Conservation (phyloP, 2,888 invertebrate species). For the Scrobipalpa costella region DNA sequence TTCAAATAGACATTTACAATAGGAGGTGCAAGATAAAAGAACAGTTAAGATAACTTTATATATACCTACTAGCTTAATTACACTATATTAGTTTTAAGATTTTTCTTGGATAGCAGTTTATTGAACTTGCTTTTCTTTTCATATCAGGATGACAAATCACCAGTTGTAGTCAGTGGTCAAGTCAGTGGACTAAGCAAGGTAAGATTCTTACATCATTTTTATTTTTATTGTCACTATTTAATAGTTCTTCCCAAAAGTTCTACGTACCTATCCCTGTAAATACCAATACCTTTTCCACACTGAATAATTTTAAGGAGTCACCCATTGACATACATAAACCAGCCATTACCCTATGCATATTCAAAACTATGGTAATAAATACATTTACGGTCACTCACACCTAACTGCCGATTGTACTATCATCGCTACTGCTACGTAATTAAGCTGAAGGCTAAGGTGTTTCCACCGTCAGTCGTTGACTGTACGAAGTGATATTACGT, state of each 20-base stretch:
- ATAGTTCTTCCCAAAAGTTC: too few species aligned
- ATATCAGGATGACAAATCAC: conserved; percentile 81
- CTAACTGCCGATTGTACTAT: not conserved
- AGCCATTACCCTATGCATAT: not conserved
- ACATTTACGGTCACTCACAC: not conserved
- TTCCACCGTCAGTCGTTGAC: not conserved
- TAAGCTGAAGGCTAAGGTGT: not conserved
- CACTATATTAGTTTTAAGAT: too few species aligned
- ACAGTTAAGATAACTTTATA: too few species aligned
- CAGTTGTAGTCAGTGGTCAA: conserved; percentile 90
- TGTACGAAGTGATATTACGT: not conserved
- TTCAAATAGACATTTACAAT: too few species aligned
- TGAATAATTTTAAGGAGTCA: not conserved
- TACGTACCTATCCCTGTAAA: not conserved
- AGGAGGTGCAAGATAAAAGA: too few species aligned
- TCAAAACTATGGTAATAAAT: not conserved
- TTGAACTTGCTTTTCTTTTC: too few species aligned
- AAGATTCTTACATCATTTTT: conserved; percentile 5
- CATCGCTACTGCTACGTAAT: too few species aligned
- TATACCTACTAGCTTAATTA: too few species aligned
- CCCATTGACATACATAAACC: not conserved
- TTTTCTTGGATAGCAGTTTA: too few species aligned
- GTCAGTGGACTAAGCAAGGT: conserved; percentile 90
- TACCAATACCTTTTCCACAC: not conserved
- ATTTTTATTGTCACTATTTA: not conserved